Evolutionary conservation across 2,113 vertebrate species (phyloP).

Genomic region (Herpetotheres cachinnans): DNA sequence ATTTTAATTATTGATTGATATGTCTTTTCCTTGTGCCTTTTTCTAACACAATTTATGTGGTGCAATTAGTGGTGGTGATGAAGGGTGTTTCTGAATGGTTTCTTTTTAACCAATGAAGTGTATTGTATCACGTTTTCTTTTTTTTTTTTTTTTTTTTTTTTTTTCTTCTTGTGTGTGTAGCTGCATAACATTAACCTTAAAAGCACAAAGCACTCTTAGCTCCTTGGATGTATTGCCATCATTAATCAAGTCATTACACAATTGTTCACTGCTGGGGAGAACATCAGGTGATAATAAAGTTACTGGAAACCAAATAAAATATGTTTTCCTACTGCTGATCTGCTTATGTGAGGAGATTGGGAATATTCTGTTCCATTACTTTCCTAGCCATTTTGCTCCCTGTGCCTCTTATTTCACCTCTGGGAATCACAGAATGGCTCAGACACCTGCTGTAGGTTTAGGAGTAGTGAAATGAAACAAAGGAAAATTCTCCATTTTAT

Average conservation of each 20-base stretch:
- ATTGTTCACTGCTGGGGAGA: neutral
- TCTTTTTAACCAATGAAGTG: neutral
- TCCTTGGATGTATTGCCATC: neutral
- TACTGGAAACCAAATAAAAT: neutral
- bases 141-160: neutral
- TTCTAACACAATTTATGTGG: neutral
- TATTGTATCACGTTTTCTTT: neutral
- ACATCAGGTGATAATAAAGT: neutral
- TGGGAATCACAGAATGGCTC: neutral
- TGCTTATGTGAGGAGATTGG: neutral
- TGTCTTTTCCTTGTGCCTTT: neutral
- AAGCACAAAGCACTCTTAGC: neutral
- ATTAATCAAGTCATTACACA: neutral
- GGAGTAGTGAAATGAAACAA: neutral
- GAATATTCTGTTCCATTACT: neutral
- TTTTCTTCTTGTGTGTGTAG: neutral
- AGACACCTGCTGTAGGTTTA: neutral
- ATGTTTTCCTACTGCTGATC: neutral
- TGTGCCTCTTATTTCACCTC: neutral
- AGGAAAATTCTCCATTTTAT: neutral
- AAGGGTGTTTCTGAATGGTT: neutral
- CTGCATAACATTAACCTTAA: neutral
- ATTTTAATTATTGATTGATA: neutral
- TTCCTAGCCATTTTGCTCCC: neutral
- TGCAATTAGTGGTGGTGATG: neutral